Percentiles rank a stretch among this genome's conserved stretches.
These are phyloP conservation scores for Peromyscus melanophrys DNA, from an alignment of 2,797 vertebrate genomes.

Conservation along the genomic window DNA sequence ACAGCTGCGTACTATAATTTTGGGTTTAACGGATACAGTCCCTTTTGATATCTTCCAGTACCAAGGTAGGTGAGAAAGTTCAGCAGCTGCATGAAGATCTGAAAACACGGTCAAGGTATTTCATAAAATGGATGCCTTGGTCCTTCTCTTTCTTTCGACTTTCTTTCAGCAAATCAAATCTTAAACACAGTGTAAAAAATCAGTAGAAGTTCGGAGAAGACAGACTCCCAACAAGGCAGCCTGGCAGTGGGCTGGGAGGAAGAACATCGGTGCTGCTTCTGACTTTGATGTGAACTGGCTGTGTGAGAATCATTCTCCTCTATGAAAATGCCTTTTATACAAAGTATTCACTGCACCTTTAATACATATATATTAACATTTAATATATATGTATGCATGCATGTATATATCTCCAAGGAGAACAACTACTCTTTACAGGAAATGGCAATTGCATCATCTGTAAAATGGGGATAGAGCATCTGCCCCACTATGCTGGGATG, in stretches of 20 bases:
- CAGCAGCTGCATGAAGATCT: not conserved
- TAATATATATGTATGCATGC: not conserved
- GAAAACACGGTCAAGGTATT: not conserved
- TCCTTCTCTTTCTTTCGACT: not conserved
- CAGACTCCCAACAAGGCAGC: not conserved
- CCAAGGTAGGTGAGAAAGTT: not conserved
- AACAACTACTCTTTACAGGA: not conserved
- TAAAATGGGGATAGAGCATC: slow-evolving; percentile 57
- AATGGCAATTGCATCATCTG: slow-evolving; percentile 45
- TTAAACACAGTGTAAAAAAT: slow-evolving; percentile 29
- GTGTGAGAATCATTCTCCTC: not conserved
- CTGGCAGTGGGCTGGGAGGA: not conserved
- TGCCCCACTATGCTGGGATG: not conserved
- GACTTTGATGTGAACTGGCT: slow-evolving; percentile 3
- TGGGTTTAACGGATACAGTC: not conserved
- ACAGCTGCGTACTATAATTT: not conserved
- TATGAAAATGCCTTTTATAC: not conserved
- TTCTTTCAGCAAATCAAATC: not conserved
- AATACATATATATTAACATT: not conserved
- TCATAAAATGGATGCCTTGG: not conserved
- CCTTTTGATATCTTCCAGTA: not conserved
- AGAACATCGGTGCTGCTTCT: not conserved
- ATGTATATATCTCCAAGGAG: not conserved
- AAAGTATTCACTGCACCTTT: not conserved
- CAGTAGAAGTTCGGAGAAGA: not conserved